Evolutionary conservation across 2,113 vertebrate genomes (phyloP), one percentile per base, ranked within the genome.

Genomic region (Campylorhamphus procurvoides): DNA sequence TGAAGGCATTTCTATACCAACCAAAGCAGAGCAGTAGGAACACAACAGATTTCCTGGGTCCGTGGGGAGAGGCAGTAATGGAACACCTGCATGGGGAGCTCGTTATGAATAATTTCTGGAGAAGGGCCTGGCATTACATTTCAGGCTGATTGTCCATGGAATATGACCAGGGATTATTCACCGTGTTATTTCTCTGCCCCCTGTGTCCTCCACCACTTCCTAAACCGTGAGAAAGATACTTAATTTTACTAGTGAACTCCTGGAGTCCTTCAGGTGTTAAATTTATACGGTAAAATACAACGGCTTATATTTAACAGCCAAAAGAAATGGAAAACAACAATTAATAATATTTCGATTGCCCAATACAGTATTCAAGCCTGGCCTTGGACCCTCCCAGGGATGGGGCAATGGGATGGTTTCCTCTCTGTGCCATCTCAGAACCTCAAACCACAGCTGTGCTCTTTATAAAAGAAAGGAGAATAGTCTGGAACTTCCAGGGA

Each of bases 101-200:
- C 7, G 5, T 64, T 93, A 93, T 97, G 84, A 97, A 96, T 97
- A 96, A 97, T 96, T 97, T 90, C 96, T 97, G 68, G 35, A 13
- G 73, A 72, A 79, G 56, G 67, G 75, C 37, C 63, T 81, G 89
- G 97, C 13, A 0, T 96, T 96, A 52, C 76, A 59, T 97, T 96
- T 96, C 97, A 97, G 89, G n/a, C 40, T 47, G 72, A 93, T 94
- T 94, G 94, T 79, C 69, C 53, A 0, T 66, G 89, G 92, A 93
- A 82, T 89, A 91, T 83, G 56, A 95, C 84, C 82, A 90, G 71
- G 8, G 72, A 37, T 92, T 87, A 42, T 50, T 56, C 72, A 78
- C 27, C 0, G 29, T 56, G 52, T 47, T 44, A 56, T 42, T 79
- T 64, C 64, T 90, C 12, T 59, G 35, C 25, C 25, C 33, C 1